Percentiles rank a stretch among this genome's conserved stretches.
These are phyloP conservation scores for Branchellion lobata DNA, from an alignment of 2,888 invertebrate species.

Conservation along the genomic window DNA sequence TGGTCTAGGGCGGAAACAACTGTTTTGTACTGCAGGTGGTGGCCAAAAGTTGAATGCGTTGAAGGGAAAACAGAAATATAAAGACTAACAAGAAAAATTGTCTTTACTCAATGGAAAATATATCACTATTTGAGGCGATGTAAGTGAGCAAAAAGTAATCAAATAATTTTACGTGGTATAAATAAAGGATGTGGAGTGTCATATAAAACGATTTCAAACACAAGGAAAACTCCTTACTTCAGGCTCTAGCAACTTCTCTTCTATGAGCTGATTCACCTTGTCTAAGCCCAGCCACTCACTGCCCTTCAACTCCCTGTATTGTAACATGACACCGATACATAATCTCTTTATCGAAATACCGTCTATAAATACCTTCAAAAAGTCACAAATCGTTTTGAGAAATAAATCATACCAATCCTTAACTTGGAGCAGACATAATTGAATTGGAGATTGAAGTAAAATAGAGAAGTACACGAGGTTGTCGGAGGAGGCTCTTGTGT, in stretches of 20 bases:
- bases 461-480: too few species aligned
- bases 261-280: conserved; percentile 45
- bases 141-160: too few species aligned
- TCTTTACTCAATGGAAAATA: not conserved
- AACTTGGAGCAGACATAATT: too few species aligned
- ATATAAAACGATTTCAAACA: not conserved
- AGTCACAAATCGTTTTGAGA: not conserved
- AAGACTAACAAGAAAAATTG: not conserved
- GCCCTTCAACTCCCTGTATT: conserved; percentile 47
- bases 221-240: conserved; percentile 49
- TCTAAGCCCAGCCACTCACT: conserved; percentile 48
- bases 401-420: too few species aligned
- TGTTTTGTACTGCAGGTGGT: conserved; percentile 43
- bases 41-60: not conserved
- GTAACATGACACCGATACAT: conserved; percentile 9
- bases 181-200: not conserved
- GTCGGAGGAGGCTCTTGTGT: not conserved
- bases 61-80: not conserved
- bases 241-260: conserved; percentile 52
- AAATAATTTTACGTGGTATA: not conserved
- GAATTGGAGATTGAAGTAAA: too few species aligned
- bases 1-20: conserved; percentile 73
- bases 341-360: not conserved
- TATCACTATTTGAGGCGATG: not conserved
- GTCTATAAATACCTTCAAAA: not conserved